Conservation (phyloP, 2,888 invertebrate species). For the Synanthedon myopaeformis region DNA sequence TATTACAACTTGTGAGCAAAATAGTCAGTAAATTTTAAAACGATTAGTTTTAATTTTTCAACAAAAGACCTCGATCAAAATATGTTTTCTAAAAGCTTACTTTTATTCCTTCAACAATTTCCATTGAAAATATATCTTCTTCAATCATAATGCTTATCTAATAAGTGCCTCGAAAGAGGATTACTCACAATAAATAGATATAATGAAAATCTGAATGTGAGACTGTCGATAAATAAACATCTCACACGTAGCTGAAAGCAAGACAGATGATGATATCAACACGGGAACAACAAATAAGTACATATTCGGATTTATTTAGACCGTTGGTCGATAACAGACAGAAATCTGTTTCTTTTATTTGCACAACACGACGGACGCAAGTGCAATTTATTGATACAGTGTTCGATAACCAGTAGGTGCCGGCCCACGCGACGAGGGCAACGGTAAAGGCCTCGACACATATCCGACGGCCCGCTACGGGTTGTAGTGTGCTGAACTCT, state of each 20-base stretch:
- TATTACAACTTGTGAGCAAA: no score
- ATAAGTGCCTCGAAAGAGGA: background rate
- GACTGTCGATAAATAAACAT: no score
- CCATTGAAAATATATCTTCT: no score
- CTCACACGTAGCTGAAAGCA: conserved; percentile 1
- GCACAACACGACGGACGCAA: conserved; percentile 52
- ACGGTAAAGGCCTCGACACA: conserved; percentile 13
- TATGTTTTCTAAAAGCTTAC: no score
- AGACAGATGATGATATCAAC: conserved; percentile 53
- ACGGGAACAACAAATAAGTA: conserved; percentile 47
- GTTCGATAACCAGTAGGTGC: conserved; percentile 62
- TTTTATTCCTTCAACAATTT: no score
- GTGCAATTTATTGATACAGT: conserved; percentile 66
- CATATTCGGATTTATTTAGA: conserved; percentile 60
- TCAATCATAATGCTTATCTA: background rate
- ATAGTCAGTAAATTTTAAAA: no score
- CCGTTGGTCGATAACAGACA: conserved; percentile 55
- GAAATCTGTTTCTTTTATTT: conserved; percentile 56
- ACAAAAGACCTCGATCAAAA: no score
- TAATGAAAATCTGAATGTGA: background rate
- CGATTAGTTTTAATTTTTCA: no score
- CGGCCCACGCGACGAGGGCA: conserved; percentile 43
- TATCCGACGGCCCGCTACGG: conserved; percentile 7
- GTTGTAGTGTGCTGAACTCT: no score
- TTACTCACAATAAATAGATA: background rate